Conservation (phyloP, 2,113 vertebrate genomes). For the Istiophorus platypterus region DNA sequence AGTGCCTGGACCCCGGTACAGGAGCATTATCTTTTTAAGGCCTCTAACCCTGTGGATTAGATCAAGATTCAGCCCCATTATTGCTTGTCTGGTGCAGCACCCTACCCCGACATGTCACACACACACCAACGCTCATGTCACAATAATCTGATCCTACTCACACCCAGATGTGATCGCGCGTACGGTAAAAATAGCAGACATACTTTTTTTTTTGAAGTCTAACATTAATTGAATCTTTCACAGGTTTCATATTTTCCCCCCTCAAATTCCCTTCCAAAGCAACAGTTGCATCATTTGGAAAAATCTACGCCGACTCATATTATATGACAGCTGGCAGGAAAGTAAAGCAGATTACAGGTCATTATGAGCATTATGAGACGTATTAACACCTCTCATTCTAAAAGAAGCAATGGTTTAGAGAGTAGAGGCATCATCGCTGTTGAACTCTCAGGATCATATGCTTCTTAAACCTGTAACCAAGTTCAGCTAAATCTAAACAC, state of each 20-base stretch:
- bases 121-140: conserved; percentile 37
- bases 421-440: too few relatives aligned
- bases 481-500: too few relatives aligned
- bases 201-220: background rate
- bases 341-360: conserved; percentile 13
- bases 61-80: conserved; percentile 71
- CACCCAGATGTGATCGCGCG: conserved; percentile 38
- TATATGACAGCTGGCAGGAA: conserved; percentile 21
- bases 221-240: conserved; percentile 31
- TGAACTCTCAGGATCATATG: background rate
- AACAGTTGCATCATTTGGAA: conserved; percentile 57
- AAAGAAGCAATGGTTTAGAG: background rate
- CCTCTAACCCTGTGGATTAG: conserved; percentile 76
- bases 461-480: too few relatives aligned
- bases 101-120: conserved; percentile 33
- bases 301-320: background rate
- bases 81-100: conserved; percentile 76
- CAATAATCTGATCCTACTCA: conserved; percentile 61
- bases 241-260: conserved; percentile 14
- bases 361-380: conserved; percentile 14
- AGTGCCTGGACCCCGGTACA: conserved; percentile 62
- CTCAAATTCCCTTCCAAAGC: background rate
- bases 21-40: conserved; percentile 78
- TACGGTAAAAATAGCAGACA: background rate
- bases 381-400: conserved; percentile 31